Base-by-base conservation (phyloP, 2,797 vertebrate species). In the Erethizon dorsatum region DNA sequence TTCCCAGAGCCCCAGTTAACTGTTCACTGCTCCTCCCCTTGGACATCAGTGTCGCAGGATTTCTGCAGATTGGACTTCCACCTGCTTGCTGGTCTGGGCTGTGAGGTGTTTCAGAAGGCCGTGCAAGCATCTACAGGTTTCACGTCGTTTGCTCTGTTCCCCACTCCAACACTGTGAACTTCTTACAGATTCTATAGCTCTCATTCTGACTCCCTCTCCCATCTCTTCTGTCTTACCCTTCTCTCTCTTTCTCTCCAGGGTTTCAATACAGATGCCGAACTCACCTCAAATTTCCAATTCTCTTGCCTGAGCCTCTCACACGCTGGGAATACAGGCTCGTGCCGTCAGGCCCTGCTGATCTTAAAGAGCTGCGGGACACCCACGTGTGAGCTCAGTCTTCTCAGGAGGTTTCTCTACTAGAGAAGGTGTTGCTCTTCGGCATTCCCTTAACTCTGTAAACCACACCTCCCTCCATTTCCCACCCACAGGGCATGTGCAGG, bases 311-410 rank as follows among this genome's bases (percentile, higher is more conserved):
- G 18, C 37, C 2, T 73, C 22, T 7, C 69, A 73, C 9, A 11
- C 4, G 71, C 41, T 47, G 22, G 41, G 7, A 13, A 41, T 75
- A 6, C 41, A 14, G 41, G 11, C 2, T 24, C 7, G 2, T 73
- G 5, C 4, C 22, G 5, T 5, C 22, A 24, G 10, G 24, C 22
- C 20, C 4, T 0, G 9, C 5, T 73, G 37, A 22, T 26, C 20
- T 45, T 2, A 45, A 24, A 73, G 11, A 41, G 20, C 41, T 24
- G 5, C 6, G 2, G 2, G 5, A 11, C 7, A 41, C 20, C 15
- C 10, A 47, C 1, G 2, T 20, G 11, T 71, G 26, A 47, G 11
- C 24, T 79, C 50, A 18, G 17, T 1, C 6, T 79, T 63, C 37
- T 26, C 33, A 20, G 59, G 33, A 47, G 11, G 14, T 82, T 67